Evolutionary conservation across 2,888 invertebrate species (phyloP), one percentile per base, ranked within the genome.

Genomic region (Mellilla xanthometata): DNA sequence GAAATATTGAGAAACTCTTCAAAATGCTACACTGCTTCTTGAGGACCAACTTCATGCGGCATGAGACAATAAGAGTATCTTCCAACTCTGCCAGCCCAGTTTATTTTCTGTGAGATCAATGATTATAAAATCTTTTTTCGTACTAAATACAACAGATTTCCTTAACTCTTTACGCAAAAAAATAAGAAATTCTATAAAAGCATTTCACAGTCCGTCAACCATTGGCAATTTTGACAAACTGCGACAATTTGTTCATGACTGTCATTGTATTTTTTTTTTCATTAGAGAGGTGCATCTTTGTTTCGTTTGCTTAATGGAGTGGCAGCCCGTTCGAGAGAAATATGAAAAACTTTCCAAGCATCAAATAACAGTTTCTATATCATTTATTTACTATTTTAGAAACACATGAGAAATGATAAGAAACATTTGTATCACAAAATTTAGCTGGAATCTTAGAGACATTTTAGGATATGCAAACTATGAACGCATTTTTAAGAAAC

Each of bases 171-270:
- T 71, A 73, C 69, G 65, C 65, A 61, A 65, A 54, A 61, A 69
- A 54, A 59, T 68, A 65, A 54, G 60, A 76, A 75, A 73, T 66
- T 72, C 62, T 66, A 68, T 69, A 76, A 81, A 80, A 72, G 71
- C 79, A 72, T 76, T 76, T 77, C 70, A 67, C 63, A 64, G 65
- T 65, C 76, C 72, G 60, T 71, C 76, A 68, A 74, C 81, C 80
- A 84, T 82, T 82, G 73, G 65, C 71, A 68, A 68, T 76, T 76
- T 78, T 79, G 81, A 80, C 81, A 76, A 71, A 75, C 69, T 74
- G 65, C 62, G 62, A 67, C 29, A 19, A 11, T 28, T 3, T 27
- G 27, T 27, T 2, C 10, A 9, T 23, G 35, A 23, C 30, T 19
- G 15, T 19, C 15, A 19, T 19, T 19, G 15, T 19, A 5, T 19